These are phyloP conservation scores for Delia radicum DNA, from an alignment of 1,140 invertebrate genomes.

Conservation along the genomic window DNA sequence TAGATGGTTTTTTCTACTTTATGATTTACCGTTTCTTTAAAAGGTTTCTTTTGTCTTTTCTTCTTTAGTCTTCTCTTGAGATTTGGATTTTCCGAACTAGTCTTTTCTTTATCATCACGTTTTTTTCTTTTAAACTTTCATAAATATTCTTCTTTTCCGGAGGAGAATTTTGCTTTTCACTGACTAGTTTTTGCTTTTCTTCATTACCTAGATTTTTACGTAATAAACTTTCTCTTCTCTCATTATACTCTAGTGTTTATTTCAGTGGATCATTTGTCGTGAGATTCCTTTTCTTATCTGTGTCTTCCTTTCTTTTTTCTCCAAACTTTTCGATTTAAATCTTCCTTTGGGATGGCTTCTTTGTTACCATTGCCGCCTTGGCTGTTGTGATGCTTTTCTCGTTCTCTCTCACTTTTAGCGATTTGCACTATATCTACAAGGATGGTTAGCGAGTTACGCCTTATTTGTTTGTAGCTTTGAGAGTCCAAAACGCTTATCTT, in stretches of 20 bases:
- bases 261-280: conserved; percentile 52
- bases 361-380: conserved; percentile 20
- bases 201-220: conserved; percentile 26
- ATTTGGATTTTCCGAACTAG: not conserved
- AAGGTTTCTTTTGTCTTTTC: not conserved
- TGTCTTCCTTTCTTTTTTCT: conserved; percentile 29
- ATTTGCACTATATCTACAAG: conserved; percentile 53
- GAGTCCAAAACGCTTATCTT: conserved; percentile 42
- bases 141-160: not conserved
- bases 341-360: conserved; percentile 35
- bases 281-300: conserved; percentile 12
- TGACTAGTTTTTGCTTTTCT: conserved; percentile 27
- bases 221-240: conserved; percentile 45
- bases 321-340: conserved; percentile 33
- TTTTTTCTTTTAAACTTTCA: not conserved
- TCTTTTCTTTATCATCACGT: conserved; percentile 1
- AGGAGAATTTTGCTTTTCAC: not conserved
- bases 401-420: conserved; percentile 48
- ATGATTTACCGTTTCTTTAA: not conserved
- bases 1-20: not conserved
- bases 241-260: conserved; percentile 48
- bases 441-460: conserved; percentile 50
- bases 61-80: not conserved
- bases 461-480: conserved; percentile 49
- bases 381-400: conserved; percentile 24